These are phyloP conservation scores for Ochropleura leucogaster DNA, from an alignment of 2,888 invertebrate genomes.

Conservation along the genomic window DNA sequence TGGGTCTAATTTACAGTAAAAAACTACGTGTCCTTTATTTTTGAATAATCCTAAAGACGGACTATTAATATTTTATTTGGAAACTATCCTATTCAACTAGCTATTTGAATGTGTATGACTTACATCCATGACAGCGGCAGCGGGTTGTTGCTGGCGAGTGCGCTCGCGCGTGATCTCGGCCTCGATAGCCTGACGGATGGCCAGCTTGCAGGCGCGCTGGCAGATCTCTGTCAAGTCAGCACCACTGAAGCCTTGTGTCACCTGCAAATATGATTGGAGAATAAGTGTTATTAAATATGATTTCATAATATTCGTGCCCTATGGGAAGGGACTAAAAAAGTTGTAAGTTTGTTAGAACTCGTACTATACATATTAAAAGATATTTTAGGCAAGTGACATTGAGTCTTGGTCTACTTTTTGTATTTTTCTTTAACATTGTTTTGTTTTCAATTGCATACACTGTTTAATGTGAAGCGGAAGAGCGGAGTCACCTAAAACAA, in stretches of 20 bases:
- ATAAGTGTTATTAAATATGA: neutral
- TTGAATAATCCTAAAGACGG: too few relatives aligned
- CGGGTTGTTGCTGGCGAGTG: constrained; percentile 94
- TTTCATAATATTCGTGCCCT: neutral
- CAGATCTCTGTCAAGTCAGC: constrained; percentile 99
- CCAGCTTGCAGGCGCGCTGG: constrained; percentile 99
- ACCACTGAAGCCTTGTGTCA: constrained; percentile 98
- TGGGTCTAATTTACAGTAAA: too few relatives aligned
- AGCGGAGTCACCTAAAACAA: too few relatives aligned
- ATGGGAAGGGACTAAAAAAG: neutral
- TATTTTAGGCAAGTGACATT: too few relatives aligned
- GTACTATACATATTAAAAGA: too few relatives aligned
- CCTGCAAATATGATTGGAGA: constrained; percentile 69
- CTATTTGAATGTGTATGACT: constrained; percentile 78
- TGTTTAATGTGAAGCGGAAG: too few relatives aligned
- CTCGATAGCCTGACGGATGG: constrained; percentile 99
- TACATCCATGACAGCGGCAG: constrained; percentile 95
- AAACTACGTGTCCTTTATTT: too few relatives aligned
- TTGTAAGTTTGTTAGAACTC: neutral
- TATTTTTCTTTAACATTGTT: too few relatives aligned
- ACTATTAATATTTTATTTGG: too few relatives aligned
- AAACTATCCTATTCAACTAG: too few relatives aligned
- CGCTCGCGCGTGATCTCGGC: constrained; percentile 97
- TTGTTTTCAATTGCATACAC: too few relatives aligned
- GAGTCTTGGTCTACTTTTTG: too few relatives aligned